A percentile compares a stretch with the other conserved stretches of the same genome.
Conservation (phyloP, 2,113 vertebrate species). For the Embiotoca jacksoni region DNA sequence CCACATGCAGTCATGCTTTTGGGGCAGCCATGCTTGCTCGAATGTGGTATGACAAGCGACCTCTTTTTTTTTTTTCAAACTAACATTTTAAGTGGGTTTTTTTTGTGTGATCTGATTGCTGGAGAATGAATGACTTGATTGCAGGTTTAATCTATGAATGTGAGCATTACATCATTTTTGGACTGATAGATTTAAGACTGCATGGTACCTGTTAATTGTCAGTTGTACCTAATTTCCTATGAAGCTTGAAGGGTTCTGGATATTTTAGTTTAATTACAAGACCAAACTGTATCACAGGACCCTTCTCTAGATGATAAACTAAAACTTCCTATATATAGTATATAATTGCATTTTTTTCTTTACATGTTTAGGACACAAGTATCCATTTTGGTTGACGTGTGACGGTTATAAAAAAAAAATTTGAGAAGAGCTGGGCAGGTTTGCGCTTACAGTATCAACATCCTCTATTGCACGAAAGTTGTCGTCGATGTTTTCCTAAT, state of each 20-base stretch:
- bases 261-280: no score
- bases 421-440: neutral
- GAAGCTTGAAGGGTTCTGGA: no score
- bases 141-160: constrained; percentile 15
- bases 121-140: constrained; percentile 22
- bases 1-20: constrained; percentile 30
- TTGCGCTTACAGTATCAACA: constrained; percentile 35
- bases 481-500: constrained; percentile 58
- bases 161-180: constrained; percentile 24
- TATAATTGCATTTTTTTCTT: constrained; percentile 7
- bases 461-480: neutral
- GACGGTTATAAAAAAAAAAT: constrained; percentile 11
- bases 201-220: no score
- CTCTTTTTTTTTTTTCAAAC: constrained; percentile 14
- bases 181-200: constrained; percentile 26
- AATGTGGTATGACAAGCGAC: constrained; percentile 31
- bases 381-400: neutral
- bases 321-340: no score
- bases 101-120: constrained; percentile 13
- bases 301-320: no score
- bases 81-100: neutral
- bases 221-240: no score
- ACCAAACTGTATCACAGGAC: no score
- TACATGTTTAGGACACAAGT: neutral
- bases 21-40: constrained; percentile 13